A percentile compares a stretch with the other conserved stretches of the same genome.
phyloP scores from a whole-genome alignment of 2,797 vertebrate species.

The Aplochiton taeniatus region DNA sequence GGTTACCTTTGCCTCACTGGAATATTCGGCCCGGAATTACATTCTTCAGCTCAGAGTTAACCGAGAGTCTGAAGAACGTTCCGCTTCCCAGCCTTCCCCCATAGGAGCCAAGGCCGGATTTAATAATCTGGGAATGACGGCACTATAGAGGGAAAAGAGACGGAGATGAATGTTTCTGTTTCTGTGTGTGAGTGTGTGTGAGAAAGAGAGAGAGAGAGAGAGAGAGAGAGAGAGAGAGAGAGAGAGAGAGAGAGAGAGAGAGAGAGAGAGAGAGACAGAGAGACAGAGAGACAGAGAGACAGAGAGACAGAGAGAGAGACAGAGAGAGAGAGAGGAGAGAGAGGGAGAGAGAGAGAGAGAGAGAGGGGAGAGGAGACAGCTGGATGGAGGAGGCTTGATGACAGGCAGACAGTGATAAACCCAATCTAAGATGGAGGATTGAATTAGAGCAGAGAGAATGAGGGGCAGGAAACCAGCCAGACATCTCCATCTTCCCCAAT shows the following conservation, averaged over 20 bases:
- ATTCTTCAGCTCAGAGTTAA: too few relatives aligned
- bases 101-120: too few relatives aligned
- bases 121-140: background rate
- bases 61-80: too few relatives aligned
- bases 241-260: slow-evolving; percentile 5
- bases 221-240: background rate
- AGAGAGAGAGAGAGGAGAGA: background rate
- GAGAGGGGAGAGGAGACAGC: background rate
- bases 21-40: too few relatives aligned
- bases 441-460: background rate
- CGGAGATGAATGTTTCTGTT: background rate
- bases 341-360: slow-evolving; percentile 10
- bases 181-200: background rate
- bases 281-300: background rate
- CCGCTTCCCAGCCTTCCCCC: too few relatives aligned
- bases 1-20: too few relatives aligned
- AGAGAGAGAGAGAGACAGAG: slow-evolving; percentile 5
- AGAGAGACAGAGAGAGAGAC: background rate
- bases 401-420: background rate
- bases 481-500: background rate
- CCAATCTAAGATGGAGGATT: background rate
- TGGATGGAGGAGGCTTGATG: background rate
- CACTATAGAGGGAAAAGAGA: background rate
- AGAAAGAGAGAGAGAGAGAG: background rate
- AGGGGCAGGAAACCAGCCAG: background rate